Evolutionary conservation across 2,113 vertebrate species (phyloP), one percentile per base, ranked within the genome.

Genomic region (Platycercus adscitus): DNA sequence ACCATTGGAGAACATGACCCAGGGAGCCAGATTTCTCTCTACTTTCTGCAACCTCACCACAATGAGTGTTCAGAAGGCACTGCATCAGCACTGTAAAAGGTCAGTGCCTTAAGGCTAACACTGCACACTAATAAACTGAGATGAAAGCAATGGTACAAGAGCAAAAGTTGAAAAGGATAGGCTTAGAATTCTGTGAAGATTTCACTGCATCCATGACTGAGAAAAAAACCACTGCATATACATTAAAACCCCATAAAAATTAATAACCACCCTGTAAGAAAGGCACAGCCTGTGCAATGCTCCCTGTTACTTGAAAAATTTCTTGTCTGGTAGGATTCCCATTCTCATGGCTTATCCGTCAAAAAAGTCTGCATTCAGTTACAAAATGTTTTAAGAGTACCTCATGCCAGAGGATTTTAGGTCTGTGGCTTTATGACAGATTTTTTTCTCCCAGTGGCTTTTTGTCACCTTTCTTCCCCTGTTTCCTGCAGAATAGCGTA

Each of bases 401-500:
- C 28, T 64, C 43, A 37, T 28, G 56, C 12, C n/a, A 81, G 11
- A 75, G 10, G 6, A 53, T 71, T 95, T 65, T 46, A 89, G 47
- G 39, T 73, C 46, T 81, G 28, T 87, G 28, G 66, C 33, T 89
- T 58, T 77, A n/a, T 4, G 6, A 50, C 2, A 79, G 20, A 11
- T 5, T 64, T 84, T 58, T 86, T 86, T 39, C 78, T 49, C 4
- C 75, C 66, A 35, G 12, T 2, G 2, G 4, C 11, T 39, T 76
- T 41, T 56, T 49, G 17, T 2, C 4, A 7, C 7, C 5, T 18
- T 24, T 15, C 17, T 1, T 2, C 31, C n/a, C 15, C 28, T 4
- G 0, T 56, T 86, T 76, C 47, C 69, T 49, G 50, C 24, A 79
- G 44, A 81, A 64, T 5, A 50, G 8, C 5, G 13, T 2, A 37